phyloP scores from a whole-genome alignment of 2,888 invertebrate species.

The Scaeva pyrastri region DNA sequence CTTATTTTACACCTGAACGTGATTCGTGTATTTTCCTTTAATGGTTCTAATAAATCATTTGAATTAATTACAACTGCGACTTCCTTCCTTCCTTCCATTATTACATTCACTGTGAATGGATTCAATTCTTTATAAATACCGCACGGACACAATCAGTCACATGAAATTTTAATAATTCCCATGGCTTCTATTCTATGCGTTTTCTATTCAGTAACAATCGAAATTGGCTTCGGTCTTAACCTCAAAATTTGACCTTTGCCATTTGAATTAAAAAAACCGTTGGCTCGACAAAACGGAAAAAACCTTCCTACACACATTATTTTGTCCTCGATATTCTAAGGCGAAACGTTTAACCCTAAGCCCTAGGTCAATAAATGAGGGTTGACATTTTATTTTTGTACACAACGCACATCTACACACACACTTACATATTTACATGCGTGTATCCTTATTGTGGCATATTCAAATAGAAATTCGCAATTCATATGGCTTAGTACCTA shows the following conservation, averaged over 20 bases:
- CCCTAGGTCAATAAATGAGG: constrained; percentile 10
- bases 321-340: constrained; percentile 3
- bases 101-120: background rate
- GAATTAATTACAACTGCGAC: constrained; percentile 6
- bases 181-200: background rate
- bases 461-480: no score
- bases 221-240: background rate
- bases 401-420: background rate
- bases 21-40: constrained; percentile 23
- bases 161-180: constrained; percentile 4
- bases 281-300: background rate
- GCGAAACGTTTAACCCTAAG: constrained; percentile 12
- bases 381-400: constrained; percentile 1
- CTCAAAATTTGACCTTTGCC: background rate
- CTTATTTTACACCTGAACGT: constrained; percentile 22
- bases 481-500: no score
- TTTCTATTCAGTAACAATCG: background rate
- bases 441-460: no score
- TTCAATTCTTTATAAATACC: background rate
- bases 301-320: background rate
- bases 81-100: background rate
- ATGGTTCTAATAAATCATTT: constrained; percentile 31
- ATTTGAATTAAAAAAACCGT: background rate
- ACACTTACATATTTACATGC: no score
- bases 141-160: background rate